phyloP scores from a whole-genome alignment of 2,113 vertebrate genomes.

The Cranoglanis bouderius region DNA sequence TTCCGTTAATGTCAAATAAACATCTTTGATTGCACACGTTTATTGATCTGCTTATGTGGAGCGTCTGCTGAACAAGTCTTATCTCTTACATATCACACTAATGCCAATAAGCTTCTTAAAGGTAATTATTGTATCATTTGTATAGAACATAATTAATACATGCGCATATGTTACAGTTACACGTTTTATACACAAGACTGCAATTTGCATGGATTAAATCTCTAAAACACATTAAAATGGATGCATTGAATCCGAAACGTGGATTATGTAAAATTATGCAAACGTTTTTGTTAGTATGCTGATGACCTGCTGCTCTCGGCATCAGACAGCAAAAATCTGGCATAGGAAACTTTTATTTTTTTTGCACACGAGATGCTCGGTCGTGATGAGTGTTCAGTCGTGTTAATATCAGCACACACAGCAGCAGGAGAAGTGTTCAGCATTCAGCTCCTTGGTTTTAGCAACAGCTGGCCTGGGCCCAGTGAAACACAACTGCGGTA shows the following conservation, averaged over 20 bases:
- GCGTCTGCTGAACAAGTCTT: background rate
- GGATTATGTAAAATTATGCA: constrained; percentile 39
- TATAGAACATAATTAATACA: background rate
- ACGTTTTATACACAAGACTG: background rate
- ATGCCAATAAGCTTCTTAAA: background rate
- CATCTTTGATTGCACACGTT: too few relatives aligned
- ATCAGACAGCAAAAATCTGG: background rate
- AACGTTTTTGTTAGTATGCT: constrained; percentile 7
- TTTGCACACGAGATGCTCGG: background rate
- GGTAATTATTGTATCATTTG: background rate
- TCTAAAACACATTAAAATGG: background rate
- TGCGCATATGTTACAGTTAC: background rate
- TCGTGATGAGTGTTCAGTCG: background rate
- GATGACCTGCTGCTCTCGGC: background rate
- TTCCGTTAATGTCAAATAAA: background rate
- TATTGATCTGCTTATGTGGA: background rate
- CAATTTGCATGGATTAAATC: constrained; percentile 5
- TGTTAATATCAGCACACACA: background rate
- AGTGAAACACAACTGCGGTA: constrained; percentile 30
- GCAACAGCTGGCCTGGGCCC: constrained; percentile 42
- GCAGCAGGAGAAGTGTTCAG: constrained; percentile 6
- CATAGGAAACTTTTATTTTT: background rate
- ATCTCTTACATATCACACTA: background rate
- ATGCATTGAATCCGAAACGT: background rate
- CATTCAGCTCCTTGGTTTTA: constrained; percentile 23